A percentile compares a stretch with the other conserved stretches of the same genome.
These are phyloP conservation scores for Micrastur ruficollis DNA, from an alignment of 2,797 vertebrate genomes.

Conservation along the genomic window DNA sequence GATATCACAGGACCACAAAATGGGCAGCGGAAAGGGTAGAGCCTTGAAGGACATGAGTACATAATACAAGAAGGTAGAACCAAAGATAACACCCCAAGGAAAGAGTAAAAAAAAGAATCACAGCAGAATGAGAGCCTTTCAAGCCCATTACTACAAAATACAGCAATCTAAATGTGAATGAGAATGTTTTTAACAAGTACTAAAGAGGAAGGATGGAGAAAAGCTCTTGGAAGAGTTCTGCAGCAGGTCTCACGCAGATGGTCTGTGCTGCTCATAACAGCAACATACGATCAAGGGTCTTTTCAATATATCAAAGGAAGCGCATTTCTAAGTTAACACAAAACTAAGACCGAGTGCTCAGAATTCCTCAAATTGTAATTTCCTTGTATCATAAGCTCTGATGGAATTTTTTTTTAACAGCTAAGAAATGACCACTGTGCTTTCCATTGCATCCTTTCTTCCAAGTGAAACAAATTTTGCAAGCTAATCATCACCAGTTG, in stretches of 20 bases:
- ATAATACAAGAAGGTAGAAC: not conserved
- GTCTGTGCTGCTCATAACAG: not conserved
- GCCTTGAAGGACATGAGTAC: not conserved
- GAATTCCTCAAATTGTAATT: not conserved
- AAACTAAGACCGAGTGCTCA: not conserved
- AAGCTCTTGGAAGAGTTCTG: not conserved
- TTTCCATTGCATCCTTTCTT: constrained; percentile 55
- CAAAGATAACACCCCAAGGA: not conserved
- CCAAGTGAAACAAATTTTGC: constrained; percentile 49
- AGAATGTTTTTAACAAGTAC: not conserved
- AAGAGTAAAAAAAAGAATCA: not conserved
- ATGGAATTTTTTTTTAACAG: not conserved
- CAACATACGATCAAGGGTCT: not conserved
- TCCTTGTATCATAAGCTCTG: not conserved
- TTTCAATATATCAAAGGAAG: not conserved
- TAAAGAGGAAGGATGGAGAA: not conserved
- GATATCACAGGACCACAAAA: not conserved
- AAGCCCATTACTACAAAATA: not conserved
- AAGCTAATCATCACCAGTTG: constrained; percentile 16
- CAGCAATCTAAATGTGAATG: not conserved
- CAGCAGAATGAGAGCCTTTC: not conserved
- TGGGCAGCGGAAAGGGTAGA: not conserved
- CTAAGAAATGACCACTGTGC: not conserved
- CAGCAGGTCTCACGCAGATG: not conserved
- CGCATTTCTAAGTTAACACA: not conserved